Evolutionary conservation across 1,140 invertebrate genomes (phyloP).

Genomic region (Musca domestica): DNA sequence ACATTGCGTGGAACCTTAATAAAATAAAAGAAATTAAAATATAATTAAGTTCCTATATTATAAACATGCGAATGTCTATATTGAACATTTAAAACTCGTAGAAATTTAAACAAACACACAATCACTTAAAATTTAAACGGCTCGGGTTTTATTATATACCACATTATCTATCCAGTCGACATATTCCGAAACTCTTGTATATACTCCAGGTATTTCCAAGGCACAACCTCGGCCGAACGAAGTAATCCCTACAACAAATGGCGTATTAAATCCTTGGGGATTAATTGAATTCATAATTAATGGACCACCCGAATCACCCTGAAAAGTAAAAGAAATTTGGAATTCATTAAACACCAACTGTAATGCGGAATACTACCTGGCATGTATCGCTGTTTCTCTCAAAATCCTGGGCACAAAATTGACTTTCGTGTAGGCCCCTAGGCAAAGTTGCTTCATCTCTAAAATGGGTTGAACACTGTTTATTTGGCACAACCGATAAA

Average conservation of each 20-base stretch:
- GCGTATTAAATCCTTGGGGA: conserved; percentile 46
- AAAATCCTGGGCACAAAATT: conserved; percentile 31
- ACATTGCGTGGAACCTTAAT: too few relatives aligned
- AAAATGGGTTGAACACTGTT: conserved; percentile 18
- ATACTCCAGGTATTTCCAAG: conserved; percentile 55
- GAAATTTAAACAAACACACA: too few relatives aligned
- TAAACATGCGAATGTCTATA: too few relatives aligned
- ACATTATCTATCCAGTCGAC: conserved; percentile 59
- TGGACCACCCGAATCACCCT: conserved; percentile 33
- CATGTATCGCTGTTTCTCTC: conserved; percentile 27
- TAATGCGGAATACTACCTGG: conserved; percentile 23
- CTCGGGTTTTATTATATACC: conserved; percentile 39
- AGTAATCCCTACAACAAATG: conserved; percentile 55
- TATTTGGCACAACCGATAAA: conserved; percentile 12
- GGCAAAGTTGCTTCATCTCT: not conserved
- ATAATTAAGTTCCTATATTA: too few relatives aligned
- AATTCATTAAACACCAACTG: too few relatives aligned
- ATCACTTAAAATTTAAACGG: too few relatives aligned
- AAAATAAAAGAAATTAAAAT: too few relatives aligned
- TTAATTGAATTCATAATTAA: conserved; percentile 3
- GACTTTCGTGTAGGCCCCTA: conserved; percentile 26
- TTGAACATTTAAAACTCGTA: too few relatives aligned
- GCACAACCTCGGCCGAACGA: conserved; percentile 52
- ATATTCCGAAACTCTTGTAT: conserved; percentile 57
- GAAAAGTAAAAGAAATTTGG: not conserved